Percentiles rank a stretch among this genome's conserved stretches.
phyloP scores from a whole-genome alignment of 2,888 invertebrate genomes.

The Plebejus argus region DNA sequence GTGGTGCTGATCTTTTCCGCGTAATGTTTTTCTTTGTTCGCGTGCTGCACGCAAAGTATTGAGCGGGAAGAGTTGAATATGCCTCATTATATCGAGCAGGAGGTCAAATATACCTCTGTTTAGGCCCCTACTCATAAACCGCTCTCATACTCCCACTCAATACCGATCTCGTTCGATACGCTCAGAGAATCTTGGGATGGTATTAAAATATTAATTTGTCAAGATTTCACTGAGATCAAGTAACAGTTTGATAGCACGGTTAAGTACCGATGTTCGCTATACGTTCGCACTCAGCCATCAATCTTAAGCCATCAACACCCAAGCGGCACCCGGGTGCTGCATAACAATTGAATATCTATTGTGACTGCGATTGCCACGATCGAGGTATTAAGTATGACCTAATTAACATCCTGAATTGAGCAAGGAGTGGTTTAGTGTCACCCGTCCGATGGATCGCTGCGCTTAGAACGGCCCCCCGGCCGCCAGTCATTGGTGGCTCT shows the following conservation, averaged over 20 bases:
- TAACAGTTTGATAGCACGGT: neutral
- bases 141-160: neutral
- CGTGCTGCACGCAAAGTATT: neutral
- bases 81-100: neutral
- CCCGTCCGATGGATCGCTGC: slow-evolving; percentile 46
- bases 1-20: neutral
- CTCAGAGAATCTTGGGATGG: neutral
- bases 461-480: slow-evolving; percentile 75
- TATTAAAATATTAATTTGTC: too few relatives aligned
- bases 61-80: neutral
- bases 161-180: neutral
- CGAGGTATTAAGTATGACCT: too few relatives aligned
- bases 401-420: too few relatives aligned
- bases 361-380: too few relatives aligned
- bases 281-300: too few relatives aligned
- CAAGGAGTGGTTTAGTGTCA: neutral
- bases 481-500: slow-evolving; percentile 91
- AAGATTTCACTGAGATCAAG: neutral
- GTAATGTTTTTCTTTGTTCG: neutral
- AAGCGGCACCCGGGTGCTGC: too few relatives aligned
- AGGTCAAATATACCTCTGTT: neutral
- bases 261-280: too few relatives aligned
- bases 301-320: too few relatives aligned
- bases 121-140: neutral
- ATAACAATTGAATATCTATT: too few relatives aligned